Percentiles rank a stretch among this genome's conserved stretches.
phyloP scores from a whole-genome alignment of 92 coral and sea anemone genomes.

The Epizoanthus illoricatus region DNA sequence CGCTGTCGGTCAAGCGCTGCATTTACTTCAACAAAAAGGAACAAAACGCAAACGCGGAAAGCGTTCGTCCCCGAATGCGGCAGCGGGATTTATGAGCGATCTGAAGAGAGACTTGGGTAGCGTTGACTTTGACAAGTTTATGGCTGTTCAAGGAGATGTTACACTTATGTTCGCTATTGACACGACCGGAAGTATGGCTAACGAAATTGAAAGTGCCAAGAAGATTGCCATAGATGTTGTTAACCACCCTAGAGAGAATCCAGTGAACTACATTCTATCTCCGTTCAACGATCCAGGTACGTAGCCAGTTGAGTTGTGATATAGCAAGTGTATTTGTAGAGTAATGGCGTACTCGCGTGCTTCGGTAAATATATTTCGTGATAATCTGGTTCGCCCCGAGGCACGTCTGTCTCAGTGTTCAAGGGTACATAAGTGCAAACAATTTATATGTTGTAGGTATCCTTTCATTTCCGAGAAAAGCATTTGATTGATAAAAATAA shows the following conservation, averaged over 20 bases:
- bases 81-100: conserved; percentile 56
- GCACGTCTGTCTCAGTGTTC: too few relatives aligned
- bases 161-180: conserved; percentile 93
- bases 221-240: conserved; percentile 80
- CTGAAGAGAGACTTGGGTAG: conserved; percentile 62
- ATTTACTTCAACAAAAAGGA: conserved; percentile 36
- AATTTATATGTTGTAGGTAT: too few relatives aligned
- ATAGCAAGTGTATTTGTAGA: not conserved
- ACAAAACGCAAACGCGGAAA: conserved; percentile 37
- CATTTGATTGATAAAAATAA: too few relatives aligned
- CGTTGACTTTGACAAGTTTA: conserved; percentile 69
- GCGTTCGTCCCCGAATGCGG: conserved; percentile 59
- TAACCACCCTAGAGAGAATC: conserved; percentile 63
- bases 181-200: conserved; percentile 86
- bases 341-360: too few relatives aligned
- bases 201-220: conserved; percentile 76
- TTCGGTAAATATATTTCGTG: too few relatives aligned
- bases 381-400: too few relatives aligned
- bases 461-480: too few relatives aligned
- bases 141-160: conserved; percentile 92
- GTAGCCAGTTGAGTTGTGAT: not conserved
- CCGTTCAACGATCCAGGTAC: conserved; percentile 62
- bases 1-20: conserved; percentile 57
- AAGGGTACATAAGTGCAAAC: too few relatives aligned
- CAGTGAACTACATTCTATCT: conserved; percentile 80